These are phyloP conservation scores for Leptopilina clavipes DNA, from an alignment of 1,140 invertebrate species.

Conservation along the genomic window DNA sequence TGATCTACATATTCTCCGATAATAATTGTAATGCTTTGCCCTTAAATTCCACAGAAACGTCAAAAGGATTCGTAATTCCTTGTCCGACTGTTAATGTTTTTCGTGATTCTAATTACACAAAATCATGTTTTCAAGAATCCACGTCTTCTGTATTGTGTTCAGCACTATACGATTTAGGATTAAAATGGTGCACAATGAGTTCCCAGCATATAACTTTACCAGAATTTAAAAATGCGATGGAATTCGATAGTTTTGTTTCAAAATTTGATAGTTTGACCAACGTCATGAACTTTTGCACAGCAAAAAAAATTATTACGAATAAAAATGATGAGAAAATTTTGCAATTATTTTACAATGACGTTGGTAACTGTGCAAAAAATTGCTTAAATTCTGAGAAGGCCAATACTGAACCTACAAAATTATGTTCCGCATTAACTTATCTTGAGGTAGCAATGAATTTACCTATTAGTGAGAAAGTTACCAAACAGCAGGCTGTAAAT, in stretches of 20 bases:
- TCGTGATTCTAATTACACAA: constrained; percentile 27
- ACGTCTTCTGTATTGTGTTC: constrained; percentile 43
- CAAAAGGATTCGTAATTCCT: background rate
- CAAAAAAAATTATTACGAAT: background rate
- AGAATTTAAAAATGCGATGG: background rate
- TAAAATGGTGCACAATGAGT: constrained; percentile 40
- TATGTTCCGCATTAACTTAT: background rate
- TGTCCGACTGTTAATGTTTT: constrained; percentile 35
- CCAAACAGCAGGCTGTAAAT: background rate
- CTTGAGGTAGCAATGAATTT: background rate
- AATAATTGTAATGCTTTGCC: background rate
- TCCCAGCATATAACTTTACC: background rate
- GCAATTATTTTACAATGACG: background rate
- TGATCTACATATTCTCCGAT: background rate
- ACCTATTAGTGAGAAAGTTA: too few species aligned
- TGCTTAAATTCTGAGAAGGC: background rate
- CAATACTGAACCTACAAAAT: background rate
- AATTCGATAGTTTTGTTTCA: background rate
- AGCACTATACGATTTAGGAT: constrained; percentile 46
- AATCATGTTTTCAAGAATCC: constrained; percentile 27
- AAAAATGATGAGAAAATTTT: background rate
- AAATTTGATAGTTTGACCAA: background rate
- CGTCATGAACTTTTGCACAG: background rate
- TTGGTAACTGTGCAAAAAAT: background rate
- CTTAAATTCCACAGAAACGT: background rate